Conservation (phyloP, 2,888 invertebrate species). For the Holacanthella duospinosa region DNA sequence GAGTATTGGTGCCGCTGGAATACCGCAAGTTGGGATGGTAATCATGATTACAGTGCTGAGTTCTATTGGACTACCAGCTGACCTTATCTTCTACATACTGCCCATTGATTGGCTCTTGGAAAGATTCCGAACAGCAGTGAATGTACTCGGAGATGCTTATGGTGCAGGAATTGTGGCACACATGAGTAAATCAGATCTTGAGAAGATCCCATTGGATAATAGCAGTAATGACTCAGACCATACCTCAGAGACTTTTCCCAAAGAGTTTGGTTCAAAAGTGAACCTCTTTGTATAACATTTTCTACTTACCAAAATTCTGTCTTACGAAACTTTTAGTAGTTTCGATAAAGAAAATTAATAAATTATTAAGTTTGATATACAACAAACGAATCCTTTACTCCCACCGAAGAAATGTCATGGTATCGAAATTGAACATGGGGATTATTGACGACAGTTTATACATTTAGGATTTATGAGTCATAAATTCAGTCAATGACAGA, state of each 20-base stretch:
- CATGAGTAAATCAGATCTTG: slow-evolving; percentile 17
- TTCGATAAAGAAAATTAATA: too few relatives aligned
- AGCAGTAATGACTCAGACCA: neutral
- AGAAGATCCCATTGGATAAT: slow-evolving; percentile 5
- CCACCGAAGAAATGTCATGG: too few relatives aligned
- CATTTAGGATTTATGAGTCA: too few relatives aligned
- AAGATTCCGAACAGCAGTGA: slow-evolving; percentile 19
- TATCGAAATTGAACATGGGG: too few relatives aligned
- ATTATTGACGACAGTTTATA: too few relatives aligned
- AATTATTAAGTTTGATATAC: too few relatives aligned
- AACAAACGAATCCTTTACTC: too few relatives aligned
- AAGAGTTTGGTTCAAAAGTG: too few relatives aligned
- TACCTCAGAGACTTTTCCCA: neutral
- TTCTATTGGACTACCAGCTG: slow-evolving; percentile 77
- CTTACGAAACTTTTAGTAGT: too few relatives aligned
- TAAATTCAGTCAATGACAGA: too few relatives aligned
- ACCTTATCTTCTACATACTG: slow-evolving; percentile 79
- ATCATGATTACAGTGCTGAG: slow-evolving; percentile 93
- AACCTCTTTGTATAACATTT: too few relatives aligned
- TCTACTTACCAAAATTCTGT: too few relatives aligned
- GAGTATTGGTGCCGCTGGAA: slow-evolving; percentile 93
- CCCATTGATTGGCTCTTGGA: slow-evolving; percentile 83
- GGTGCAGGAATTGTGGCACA: slow-evolving; percentile 21
- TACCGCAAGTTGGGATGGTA: slow-evolving; percentile 88
- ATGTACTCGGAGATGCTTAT: slow-evolving; percentile 17